Base-by-base conservation (phyloP, 2,797 vertebrate species). In the Arrhamphus sclerolepis region DNA sequence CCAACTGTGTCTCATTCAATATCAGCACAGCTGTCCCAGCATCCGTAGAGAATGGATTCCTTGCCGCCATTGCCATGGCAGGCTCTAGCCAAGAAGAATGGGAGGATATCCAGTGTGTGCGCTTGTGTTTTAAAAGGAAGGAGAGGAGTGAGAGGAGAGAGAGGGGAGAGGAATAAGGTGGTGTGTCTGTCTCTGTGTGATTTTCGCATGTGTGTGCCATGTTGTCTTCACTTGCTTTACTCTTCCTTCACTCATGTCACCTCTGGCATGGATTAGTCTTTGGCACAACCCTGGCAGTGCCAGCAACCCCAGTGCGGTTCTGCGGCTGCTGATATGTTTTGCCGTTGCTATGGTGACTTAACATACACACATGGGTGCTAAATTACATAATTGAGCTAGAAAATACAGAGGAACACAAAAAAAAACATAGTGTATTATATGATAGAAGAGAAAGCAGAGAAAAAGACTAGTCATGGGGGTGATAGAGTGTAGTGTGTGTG, bases 31-130 rank as follows among this genome's bases (percentile, higher is more conserved):
- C 92, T 92, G 90, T 91, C 91, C 87, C 87, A 90, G 89, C 83
- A 85, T 91, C 90, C 89, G 83, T 92, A 92, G 91, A 92, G 91
- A 93, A 94, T 92, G 90, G 89, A 93, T 92, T 94, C 89, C 86
- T 91, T 11, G 60, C 80, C 80, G 89, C 88, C 87, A 84, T 86
- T 89, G 92, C 89, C 91, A 91, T 86, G 90, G 89, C 87, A 91
- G 86, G 86, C 88, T 91, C 86, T 86, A 80, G 90, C 90, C 90
- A 91, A 90, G 87, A 90, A 91, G 92, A 92, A 92, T 90, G 87
- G 90, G 90, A 92, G 91, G 91, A 93, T 88, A 92, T 92, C 92
- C 92, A 92, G 90, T 84, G 85, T 90, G 87, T 86, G 87, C 7
- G 81, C 70, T 68, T 52, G 82, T 76, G 75, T 82, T 84, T 77